Evolutionary conservation across 2,888 invertebrate species (phyloP).

Genomic region (Tholera decimalis): DNA sequence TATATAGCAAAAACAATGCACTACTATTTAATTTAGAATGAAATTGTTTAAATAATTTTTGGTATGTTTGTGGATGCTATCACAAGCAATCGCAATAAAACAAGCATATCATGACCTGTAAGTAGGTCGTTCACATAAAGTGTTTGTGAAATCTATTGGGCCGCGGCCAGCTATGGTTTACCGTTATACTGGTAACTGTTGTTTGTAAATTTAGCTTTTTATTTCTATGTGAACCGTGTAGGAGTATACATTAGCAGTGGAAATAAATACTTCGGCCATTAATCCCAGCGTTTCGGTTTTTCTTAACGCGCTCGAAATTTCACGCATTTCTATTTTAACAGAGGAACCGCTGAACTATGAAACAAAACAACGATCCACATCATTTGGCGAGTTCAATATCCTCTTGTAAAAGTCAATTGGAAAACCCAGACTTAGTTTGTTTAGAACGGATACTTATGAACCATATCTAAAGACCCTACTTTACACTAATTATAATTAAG

Average conservation of each 20-base stretch:
- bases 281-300: slow-evolving; percentile 1
- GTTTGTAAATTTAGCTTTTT: slow-evolving; percentile 25
- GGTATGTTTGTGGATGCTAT: slow-evolving; percentile 20
- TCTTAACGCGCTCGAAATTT: background rate
- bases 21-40: slow-evolving; percentile 2
- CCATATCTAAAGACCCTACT: slow-evolving; percentile 9
- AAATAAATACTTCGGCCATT: slow-evolving; percentile 21
- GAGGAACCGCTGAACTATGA: background rate
- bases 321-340: background rate
- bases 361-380: slow-evolving; percentile 13
- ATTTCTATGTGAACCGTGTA: background rate
- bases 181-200: slow-evolving; percentile 46
- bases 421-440: slow-evolving; percentile 6
- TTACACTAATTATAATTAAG: slow-evolving; percentile 16
- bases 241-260: background rate
- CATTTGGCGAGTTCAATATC: slow-evolving; percentile 20
- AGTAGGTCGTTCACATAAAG: slow-evolving; percentile 46
- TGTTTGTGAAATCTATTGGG: slow-evolving; percentile 39
- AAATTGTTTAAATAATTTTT: slow-evolving; percentile 15
- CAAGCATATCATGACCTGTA: slow-evolving; percentile 44
- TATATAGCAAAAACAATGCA: background rate
- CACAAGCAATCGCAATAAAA: slow-evolving; percentile 28
- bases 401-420: slow-evolving; percentile 7
- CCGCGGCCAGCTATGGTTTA: slow-evolving; percentile 48
- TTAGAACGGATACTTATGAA: background rate